phyloP scores from a whole-genome alignment of 2,113 vertebrate species.

The Malurus elegans region DNA sequence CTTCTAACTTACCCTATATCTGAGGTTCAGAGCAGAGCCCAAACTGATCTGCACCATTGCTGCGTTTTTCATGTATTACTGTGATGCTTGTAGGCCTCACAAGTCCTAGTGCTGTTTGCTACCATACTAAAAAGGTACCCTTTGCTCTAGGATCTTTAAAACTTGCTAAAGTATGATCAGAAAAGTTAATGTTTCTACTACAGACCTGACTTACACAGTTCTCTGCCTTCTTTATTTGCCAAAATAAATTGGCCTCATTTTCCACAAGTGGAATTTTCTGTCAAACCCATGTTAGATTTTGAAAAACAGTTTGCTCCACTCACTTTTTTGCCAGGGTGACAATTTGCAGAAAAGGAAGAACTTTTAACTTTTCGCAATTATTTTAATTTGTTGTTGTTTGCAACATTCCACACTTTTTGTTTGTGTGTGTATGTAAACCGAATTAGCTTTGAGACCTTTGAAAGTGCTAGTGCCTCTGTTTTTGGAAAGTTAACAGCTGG shows the following conservation, averaged over 20 bases:
- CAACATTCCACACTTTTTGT: not conserved
- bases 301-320: not conserved
- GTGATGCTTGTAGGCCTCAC: not conserved
- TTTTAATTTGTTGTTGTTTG: not conserved
- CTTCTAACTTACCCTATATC: not conserved
- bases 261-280: not conserved
- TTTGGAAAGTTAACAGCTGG: not conserved
- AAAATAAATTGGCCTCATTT: not conserved
- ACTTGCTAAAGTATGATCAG: not conserved
- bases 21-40: not conserved
- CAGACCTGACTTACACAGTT: not conserved
- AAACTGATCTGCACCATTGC: not conserved
- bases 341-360: not conserved
- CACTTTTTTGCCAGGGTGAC: not conserved
- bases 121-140: not conserved
- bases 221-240: not conserved
- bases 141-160: not conserved
- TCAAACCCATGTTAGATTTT: not conserved
- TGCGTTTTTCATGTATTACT: not conserved
- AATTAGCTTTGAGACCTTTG: not conserved
- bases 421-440: not conserved
- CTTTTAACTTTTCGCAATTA: not conserved
- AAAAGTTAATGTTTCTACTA: conserved; percentile 23
- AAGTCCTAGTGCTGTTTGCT: not conserved
- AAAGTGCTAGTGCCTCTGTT: not conserved